Base-by-base conservation (phyloP, 2,888 invertebrate genomes). In the Pyralis farinalis region DNA sequence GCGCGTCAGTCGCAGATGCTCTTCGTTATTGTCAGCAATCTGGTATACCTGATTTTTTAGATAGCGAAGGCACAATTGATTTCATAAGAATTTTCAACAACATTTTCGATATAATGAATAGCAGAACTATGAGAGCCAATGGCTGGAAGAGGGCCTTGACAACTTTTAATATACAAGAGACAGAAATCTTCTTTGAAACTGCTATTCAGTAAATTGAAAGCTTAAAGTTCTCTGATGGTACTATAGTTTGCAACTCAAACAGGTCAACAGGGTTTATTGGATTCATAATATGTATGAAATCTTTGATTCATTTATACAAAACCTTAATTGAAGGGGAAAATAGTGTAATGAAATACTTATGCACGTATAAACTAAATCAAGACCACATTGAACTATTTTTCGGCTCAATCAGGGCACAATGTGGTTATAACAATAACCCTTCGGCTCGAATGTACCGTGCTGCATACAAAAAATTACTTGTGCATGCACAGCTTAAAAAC, bases 191-290 rank as follows among this genome's bases (percentile, higher is more conserved):
- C 32, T 32, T 9, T 10, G 31, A 11, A 1, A 12, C 25, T 11
- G 41, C 41, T 31, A 28, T 8, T 2, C 6, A 3, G 1, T 41
- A 41, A 16, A 31, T 41, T 9, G 27, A 12, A 16, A 32, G 12
- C 10, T 27, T 42, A 8, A 42, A 37, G 25, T n/a, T 28, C 3
- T 4, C 7, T 1, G 12, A 8, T 5, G 12, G 33, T 27, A 27
- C 37, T 11, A 11, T 28, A 1, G 1, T 25, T 25, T 7, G 3
- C 3, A 7, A 42, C 5, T 38, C 35, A 12, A 35, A 32, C 10
- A 34, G 41, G 7, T 8, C 1, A 6, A 37, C 40, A n/a, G 37
- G 47, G 8, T 47, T 44, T 12, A n/a, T n/a, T 25, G 47, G 44
- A 0, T 43, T 47, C 29, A 0, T 44, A 7, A 11, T 34, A 0